These are phyloP conservation scores for Gandaritis pyraliata DNA, from an alignment of 2,888 invertebrate genomes.

Conservation along the genomic window DNA sequence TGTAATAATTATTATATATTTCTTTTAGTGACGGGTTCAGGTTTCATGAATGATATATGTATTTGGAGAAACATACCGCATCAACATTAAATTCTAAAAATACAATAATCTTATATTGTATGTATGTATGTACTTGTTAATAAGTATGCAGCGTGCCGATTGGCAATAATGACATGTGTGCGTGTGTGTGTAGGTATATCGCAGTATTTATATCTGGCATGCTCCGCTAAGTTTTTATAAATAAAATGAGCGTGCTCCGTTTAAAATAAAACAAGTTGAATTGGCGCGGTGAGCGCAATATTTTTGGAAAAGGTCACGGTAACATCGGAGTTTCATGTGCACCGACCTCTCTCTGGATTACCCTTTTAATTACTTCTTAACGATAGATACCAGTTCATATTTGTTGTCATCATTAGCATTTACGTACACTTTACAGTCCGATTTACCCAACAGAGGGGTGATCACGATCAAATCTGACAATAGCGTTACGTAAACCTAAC, in stretches of 20 bases:
- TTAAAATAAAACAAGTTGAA: constrained; percentile 61
- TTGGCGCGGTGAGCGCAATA: constrained; percentile 56
- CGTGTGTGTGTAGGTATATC: no score
- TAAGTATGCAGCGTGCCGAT: constrained; percentile 57
- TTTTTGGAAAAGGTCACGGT: constrained; percentile 76
- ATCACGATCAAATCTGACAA: no score
- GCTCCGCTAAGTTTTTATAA: constrained; percentile 60
- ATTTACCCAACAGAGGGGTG: no score
- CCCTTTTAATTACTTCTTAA: constrained; percentile 8
- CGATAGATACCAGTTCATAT: neutral
- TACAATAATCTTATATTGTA: constrained; percentile 48
- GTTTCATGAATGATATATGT: constrained; percentile 15
- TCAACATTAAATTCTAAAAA: constrained; percentile 65
- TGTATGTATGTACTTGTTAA: constrained; percentile 58
- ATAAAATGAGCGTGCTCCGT: constrained; percentile 53
- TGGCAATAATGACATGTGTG: constrained; percentile 13
- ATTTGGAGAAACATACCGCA: constrained; percentile 46
- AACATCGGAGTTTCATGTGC: constrained; percentile 46
- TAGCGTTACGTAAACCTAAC: no score
- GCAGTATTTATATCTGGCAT: constrained; percentile 53
- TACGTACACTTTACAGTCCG: no score
- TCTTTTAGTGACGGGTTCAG: constrained; percentile 11
- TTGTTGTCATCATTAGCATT: no score
- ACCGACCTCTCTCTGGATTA: constrained; percentile 35
- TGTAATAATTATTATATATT: constrained; percentile 24